Percentiles rank a stretch among this genome's conserved stretches.
Conservation (phyloP, 2,888 invertebrate species). For the Papilio demoleus region DNA sequence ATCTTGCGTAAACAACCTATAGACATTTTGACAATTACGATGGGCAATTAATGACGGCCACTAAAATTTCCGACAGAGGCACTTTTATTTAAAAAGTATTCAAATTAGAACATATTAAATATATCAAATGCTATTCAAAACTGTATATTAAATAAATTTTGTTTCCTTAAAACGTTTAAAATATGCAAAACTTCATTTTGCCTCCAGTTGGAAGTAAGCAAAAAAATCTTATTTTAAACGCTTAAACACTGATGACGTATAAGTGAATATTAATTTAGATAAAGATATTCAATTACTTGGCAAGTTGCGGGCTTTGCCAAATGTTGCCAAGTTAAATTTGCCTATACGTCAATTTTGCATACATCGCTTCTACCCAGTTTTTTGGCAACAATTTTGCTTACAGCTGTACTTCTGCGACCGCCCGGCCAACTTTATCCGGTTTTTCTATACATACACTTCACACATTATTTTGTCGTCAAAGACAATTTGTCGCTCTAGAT, state of each 20-base stretch:
- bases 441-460: conserved; percentile 29
- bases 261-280: conserved; percentile 31
- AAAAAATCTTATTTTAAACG: neutral
- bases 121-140: too few species aligned
- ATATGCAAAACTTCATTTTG: neutral
- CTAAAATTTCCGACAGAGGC: too few species aligned
- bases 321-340: conserved; percentile 23
- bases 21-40: too few species aligned
- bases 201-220: neutral
- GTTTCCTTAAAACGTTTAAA: neutral
- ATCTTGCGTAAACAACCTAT: too few species aligned
- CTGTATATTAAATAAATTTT: too few species aligned
- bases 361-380: conserved; percentile 25
- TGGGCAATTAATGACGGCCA: too few species aligned
- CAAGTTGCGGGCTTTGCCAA: conserved; percentile 1
- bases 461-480: conserved; percentile 33
- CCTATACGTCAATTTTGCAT: conserved; percentile 34
- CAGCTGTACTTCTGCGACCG: conserved; percentile 15
- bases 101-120: too few species aligned
- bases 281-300: conserved; percentile 34
- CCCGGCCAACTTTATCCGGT: conserved; percentile 26
- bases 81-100: too few species aligned
- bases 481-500: conserved; percentile 1
- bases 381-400: conserved; percentile 39
- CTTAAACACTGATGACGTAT: neutral